Percentiles rank a stretch among this genome's conserved stretches.
phyloP scores from a whole-genome alignment of 2,888 invertebrate species.

The Sclerodermus sp. region DNA sequence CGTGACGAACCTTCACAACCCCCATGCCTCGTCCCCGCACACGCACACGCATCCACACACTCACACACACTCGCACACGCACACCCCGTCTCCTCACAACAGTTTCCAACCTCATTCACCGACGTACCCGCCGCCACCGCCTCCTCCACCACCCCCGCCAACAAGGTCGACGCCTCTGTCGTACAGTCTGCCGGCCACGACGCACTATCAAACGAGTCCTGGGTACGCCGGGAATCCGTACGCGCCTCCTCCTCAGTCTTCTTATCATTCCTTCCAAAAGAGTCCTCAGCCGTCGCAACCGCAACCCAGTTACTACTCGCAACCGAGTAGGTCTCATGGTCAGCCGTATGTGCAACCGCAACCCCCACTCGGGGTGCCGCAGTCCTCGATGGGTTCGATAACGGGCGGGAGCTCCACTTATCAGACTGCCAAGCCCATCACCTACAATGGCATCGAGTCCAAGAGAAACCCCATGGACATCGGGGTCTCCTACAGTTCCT shows the following conservation, averaged over 20 bases:
- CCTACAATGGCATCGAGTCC: conserved; percentile 44
- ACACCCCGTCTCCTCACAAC: conserved; percentile 47
- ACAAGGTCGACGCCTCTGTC: conserved; percentile 61
- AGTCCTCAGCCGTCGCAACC: conserved; percentile 31
- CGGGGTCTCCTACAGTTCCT: conserved; percentile 32
- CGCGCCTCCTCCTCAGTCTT: conserved; percentile 35
- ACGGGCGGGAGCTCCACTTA: no score
- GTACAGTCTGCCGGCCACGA: conserved; percentile 56
- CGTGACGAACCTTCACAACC: conserved; percentile 38
- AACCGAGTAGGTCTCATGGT: conserved; percentile 28
- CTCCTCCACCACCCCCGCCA: conserved; percentile 60
- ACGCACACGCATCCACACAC: no score
- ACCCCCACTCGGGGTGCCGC: conserved; percentile 12
- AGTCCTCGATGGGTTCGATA: no score
- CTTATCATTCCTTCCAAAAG: conserved; percentile 54
- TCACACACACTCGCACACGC: no score
- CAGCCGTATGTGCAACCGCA: conserved; percentile 33
- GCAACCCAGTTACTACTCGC: conserved; percentile 34
- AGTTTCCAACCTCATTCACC: conserved; percentile 60
- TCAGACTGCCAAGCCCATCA: conserved; percentile 32
- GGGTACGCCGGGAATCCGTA: conserved; percentile 55
- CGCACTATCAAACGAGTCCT: conserved; percentile 50
- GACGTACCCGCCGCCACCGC: conserved; percentile 58
- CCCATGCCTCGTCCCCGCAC: conserved; percentile 43
- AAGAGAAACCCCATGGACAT: conserved; percentile 34